Percentiles rank a stretch among this genome's conserved stretches.
These are phyloP conservation scores for Leptestheria dahalacensis DNA, from an alignment of 1,140 invertebrate genomes.

Conservation along the genomic window DNA sequence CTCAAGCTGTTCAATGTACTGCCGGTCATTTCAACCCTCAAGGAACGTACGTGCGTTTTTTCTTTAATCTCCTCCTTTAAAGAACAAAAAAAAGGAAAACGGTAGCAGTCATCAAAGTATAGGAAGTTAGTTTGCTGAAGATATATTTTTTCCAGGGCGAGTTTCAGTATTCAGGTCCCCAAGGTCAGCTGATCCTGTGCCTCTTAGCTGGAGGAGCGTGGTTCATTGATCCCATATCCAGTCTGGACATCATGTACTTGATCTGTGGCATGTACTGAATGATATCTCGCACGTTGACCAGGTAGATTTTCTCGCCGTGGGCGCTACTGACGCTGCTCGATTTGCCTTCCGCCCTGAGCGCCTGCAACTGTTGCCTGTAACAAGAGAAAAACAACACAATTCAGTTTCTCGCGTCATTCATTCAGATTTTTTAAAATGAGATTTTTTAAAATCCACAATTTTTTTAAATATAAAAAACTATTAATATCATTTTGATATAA, in stretches of 20 bases:
- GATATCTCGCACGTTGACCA: conserved; percentile 63
- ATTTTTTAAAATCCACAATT: too few relatives aligned
- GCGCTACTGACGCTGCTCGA: neutral
- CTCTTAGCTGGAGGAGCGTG: conserved; percentile 36
- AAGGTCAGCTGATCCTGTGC: conserved; percentile 37
- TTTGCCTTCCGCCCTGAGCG: neutral
- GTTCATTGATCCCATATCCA: neutral
- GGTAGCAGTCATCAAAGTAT: too few relatives aligned
- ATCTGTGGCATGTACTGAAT: conserved; percentile 72
- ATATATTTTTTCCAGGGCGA: too few relatives aligned
- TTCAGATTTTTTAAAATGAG: neutral
- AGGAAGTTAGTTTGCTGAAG: too few relatives aligned
- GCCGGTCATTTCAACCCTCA: too few relatives aligned
- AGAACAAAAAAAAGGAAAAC: too few relatives aligned
- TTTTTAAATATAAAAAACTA: too few relatives aligned
- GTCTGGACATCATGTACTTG: conserved; percentile 52
- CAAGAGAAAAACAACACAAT: neutral
- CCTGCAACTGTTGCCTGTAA: conserved; percentile 9
- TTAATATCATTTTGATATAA: too few relatives aligned
- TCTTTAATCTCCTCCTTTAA: too few relatives aligned
- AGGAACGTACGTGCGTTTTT: too few relatives aligned
- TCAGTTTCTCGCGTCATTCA: neutral
- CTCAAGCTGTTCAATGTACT: too few relatives aligned
- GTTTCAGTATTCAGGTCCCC: neutral
- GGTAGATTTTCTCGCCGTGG: conserved; percentile 36